phyloP scores from a whole-genome alignment of 2,797 vertebrate species.

The Prionace glauca region DNA sequence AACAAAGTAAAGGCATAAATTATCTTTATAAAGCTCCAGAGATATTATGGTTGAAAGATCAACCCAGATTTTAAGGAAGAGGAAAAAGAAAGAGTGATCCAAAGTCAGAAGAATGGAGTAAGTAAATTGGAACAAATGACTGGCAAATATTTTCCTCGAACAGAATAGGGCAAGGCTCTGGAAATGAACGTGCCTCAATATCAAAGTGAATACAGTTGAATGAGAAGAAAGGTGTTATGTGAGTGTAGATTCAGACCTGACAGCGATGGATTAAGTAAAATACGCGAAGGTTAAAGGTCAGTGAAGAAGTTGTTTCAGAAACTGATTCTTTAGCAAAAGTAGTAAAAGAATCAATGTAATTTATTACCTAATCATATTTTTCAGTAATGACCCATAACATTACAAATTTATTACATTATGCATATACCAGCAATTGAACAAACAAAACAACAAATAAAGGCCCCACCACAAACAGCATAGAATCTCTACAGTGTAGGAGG shows the following conservation, averaged over 20 bases:
- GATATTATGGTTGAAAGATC: not conserved
- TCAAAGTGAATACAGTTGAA: not conserved
- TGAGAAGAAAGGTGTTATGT: too few relatives aligned
- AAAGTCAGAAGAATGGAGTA: not conserved
- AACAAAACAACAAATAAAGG: not conserved
- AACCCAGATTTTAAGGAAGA: not conserved
- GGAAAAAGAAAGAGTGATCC: not conserved
- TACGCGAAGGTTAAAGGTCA: not conserved
- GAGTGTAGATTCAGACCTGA: not conserved
- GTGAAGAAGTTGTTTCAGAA: not conserved
- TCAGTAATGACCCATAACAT: not conserved
- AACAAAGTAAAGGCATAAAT: not conserved
- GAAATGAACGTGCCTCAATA: not conserved
- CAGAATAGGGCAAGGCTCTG: not conserved
- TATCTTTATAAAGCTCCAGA: not conserved
- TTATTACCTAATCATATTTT: not conserved
- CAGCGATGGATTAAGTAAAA: not conserved
- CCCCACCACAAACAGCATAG: too few relatives aligned
- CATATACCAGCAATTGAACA: not conserved
- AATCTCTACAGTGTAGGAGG: too few relatives aligned
- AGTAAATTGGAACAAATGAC: not conserved
- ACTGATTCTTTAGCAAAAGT: not conserved
- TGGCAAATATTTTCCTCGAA: not conserved
- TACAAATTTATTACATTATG: too few relatives aligned
- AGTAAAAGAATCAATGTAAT: not conserved